These are phyloP conservation scores for Cyanistes caeruleus DNA, from an alignment of 2,113 vertebrate genomes.

Conservation along the genomic window DNA sequence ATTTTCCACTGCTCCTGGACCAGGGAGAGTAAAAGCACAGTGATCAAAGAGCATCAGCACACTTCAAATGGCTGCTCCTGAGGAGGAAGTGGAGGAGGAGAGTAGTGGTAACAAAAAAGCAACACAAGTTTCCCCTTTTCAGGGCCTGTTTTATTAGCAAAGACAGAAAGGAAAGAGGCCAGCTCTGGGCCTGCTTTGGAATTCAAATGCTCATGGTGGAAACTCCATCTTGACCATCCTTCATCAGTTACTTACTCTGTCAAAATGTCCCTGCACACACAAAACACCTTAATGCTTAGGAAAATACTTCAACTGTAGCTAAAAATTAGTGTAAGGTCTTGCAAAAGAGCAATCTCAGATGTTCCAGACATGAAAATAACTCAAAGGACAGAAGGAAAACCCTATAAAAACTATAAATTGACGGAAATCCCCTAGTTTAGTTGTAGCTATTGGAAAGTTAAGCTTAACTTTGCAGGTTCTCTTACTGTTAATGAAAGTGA, in stretches of 20 bases:
- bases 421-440: background rate
- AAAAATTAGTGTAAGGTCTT: background rate
- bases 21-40: background rate
- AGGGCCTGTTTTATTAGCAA: background rate
- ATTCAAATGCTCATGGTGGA: background rate
- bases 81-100: fast-evolving
- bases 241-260: background rate
- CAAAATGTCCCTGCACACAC: background rate
- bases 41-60: background rate
- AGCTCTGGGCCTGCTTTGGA: background rate
- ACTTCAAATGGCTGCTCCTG: background rate
- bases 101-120: background rate
- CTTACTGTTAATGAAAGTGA: background rate
- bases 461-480: background rate
- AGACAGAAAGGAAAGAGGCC: background rate
- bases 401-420: background rate
- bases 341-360: background rate
- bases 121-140: background rate
- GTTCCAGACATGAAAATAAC: background rate
- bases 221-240: background rate
- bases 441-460: background rate
- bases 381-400: background rate
- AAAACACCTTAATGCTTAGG: background rate
- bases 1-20: background rate
- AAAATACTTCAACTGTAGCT: background rate